Evolutionary conservation across 2,797 vertebrate genomes (phyloP).

Genomic region (Sternarchorhynchus goeldii): DNA sequence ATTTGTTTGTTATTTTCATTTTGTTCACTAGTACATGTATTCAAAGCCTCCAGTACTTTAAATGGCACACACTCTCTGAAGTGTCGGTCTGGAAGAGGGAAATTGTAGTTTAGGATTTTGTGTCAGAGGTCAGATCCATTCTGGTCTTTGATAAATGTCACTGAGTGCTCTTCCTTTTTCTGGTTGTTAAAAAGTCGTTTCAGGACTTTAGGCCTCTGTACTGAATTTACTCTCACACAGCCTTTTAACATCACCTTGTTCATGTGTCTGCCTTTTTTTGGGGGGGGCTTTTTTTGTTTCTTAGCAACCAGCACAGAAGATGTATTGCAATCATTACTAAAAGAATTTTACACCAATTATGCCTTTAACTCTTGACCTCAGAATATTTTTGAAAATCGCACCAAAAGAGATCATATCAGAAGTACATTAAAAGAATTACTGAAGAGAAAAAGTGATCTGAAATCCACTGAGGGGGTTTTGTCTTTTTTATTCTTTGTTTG

Average conservation of each 20-base stretch:
- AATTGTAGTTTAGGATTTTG: not conserved
- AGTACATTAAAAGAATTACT: constrained; percentile 21
- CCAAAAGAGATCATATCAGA: constrained; percentile 27
- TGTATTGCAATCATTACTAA: not conserved
- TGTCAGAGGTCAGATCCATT: constrained; percentile 9
- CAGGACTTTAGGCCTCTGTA: constrained; percentile 9
- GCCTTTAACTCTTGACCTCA: constrained; percentile 33
- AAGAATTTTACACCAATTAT: constrained; percentile 22
- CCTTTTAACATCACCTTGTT: constrained; percentile 22
- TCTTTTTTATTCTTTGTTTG: constrained; percentile 29
- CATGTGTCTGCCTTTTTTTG: not conserved
- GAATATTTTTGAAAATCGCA: constrained; percentile 15
- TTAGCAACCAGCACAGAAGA: constrained; percentile 12
- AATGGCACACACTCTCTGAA: not conserved
- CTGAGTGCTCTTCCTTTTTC: not conserved
- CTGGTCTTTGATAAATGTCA: not conserved
- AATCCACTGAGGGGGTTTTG: not conserved
- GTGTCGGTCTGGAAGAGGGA: constrained; percentile 7
- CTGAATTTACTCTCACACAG: not conserved
- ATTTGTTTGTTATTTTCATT: not conserved
- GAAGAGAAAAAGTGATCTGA: constrained; percentile 11
- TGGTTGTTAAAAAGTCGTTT: not conserved
- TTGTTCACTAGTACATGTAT: not conserved
- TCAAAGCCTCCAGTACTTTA: not conserved
- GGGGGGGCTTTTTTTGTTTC: not conserved